phyloP scores from a whole-genome alignment of 1,140 invertebrate species.

The Berghia stephanieae region DNA sequence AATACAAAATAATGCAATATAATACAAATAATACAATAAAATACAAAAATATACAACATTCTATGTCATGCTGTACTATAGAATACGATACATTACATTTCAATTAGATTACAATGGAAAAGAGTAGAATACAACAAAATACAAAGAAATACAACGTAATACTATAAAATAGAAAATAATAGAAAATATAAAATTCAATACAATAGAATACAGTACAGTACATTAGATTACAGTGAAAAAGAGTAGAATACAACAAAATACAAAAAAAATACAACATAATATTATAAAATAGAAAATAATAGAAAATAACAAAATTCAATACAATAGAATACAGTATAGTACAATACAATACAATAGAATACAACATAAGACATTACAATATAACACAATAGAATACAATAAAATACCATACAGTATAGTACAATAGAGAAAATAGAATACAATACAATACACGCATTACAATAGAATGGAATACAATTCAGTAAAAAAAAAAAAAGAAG shows the following conservation, averaged over 20 bases:
- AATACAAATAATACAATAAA: constrained; percentile 5
- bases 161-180: background rate
- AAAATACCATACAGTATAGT: too few species aligned
- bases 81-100: background rate
- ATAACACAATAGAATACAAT: too few species aligned
- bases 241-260: background rate
- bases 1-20: background rate
- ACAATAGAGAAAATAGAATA: too few species aligned
- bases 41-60: background rate
- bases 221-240: background rate
- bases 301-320: too few species aligned
- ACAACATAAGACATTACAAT: too few species aligned
- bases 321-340: constrained; percentile 15
- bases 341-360: constrained; percentile 30
- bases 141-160: background rate
- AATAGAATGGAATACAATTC: too few species aligned
- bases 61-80: too few species aligned
- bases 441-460: too few species aligned
- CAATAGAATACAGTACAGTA: background rate
- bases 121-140: background rate
- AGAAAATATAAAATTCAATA: too few species aligned
- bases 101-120: background rate
- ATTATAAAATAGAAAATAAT: background rate
- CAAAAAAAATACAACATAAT: background rate
- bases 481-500: too few species aligned